Conservation (phyloP, 2,113 vertebrate species). For the Pangasianodon gigas region DNA sequence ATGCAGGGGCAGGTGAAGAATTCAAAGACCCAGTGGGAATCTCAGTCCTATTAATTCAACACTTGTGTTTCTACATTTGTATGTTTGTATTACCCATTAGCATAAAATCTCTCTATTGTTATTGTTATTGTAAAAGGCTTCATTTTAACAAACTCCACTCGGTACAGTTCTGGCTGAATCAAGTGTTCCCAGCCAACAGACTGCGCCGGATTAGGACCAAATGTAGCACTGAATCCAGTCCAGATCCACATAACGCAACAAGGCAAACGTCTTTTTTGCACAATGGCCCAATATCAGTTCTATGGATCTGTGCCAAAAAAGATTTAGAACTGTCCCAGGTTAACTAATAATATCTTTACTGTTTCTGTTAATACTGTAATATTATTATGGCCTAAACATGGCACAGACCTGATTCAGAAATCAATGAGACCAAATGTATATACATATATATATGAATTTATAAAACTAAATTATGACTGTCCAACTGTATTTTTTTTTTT, state of each 20-base stretch:
- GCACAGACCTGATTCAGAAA: background rate
- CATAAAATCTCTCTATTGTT: background rate
- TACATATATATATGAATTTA: background rate
- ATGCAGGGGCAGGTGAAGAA: background rate
- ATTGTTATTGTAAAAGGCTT: background rate
- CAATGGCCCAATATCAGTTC: background rate
- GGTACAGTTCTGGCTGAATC: background rate
- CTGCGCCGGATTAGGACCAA: background rate
- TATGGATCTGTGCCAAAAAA: background rate
- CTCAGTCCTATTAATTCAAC: background rate
- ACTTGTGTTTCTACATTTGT: background rate
- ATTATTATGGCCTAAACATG: background rate
- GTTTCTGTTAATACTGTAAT: background rate
- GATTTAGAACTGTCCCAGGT: background rate
- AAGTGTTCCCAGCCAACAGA: conserved; percentile 4
- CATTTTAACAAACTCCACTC: background rate
- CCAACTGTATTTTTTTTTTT: background rate
- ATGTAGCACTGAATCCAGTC: background rate
- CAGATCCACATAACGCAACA: background rate
- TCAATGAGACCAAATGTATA: background rate
- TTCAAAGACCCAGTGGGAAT: background rate
- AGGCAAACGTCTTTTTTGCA: background rate
- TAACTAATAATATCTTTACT: background rate
- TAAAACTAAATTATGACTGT: background rate
- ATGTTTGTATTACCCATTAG: background rate